Percentiles rank a stretch among this genome's conserved stretches.
These are phyloP conservation scores for Bacillus rossius DNA, from an alignment of 1,140 invertebrate genomes.

Conservation along the genomic window DNA sequence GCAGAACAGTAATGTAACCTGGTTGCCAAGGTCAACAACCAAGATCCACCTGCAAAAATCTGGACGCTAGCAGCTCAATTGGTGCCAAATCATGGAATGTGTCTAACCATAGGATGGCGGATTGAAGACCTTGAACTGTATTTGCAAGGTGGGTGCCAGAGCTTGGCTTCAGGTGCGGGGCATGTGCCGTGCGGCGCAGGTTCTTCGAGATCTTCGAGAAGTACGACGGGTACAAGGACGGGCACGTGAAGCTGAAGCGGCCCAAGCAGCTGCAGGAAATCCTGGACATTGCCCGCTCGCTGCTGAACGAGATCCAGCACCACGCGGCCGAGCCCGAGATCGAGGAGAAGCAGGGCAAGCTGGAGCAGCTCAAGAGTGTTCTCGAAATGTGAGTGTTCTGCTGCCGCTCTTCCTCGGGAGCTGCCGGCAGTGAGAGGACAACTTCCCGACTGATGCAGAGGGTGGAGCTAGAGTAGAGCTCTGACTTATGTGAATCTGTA, in stretches of 20 bases:
- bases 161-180: too few species aligned
- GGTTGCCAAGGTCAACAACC: too few species aligned
- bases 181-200: constrained; percentile 44
- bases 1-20: too few species aligned
- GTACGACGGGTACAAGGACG: constrained; percentile 92
- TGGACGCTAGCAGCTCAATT: too few species aligned
- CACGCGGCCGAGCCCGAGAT: constrained; percentile 82
- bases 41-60: too few species aligned
- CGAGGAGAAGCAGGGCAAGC: constrained; percentile 94
- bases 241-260: constrained; percentile 95
- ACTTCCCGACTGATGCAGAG: too few species aligned
- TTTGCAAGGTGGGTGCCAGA: too few species aligned
- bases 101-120: too few species aligned
- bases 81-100: too few species aligned
- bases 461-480: too few species aligned
- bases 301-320: constrained; percentile 83
- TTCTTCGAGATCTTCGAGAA: constrained; percentile 99
- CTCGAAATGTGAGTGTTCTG: constrained; percentile 86
- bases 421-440: too few species aligned
- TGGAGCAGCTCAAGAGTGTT: constrained; percentile 96
- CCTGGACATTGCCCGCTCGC: constrained; percentile 85
- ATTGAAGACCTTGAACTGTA: too few species aligned
- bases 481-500: background rate
- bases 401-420: background rate
- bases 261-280: constrained; percentile 98